These are phyloP conservation scores for Vulpes vulpes DNA, from an alignment of 2,113 vertebrate species.

Conservation along the genomic window DNA sequence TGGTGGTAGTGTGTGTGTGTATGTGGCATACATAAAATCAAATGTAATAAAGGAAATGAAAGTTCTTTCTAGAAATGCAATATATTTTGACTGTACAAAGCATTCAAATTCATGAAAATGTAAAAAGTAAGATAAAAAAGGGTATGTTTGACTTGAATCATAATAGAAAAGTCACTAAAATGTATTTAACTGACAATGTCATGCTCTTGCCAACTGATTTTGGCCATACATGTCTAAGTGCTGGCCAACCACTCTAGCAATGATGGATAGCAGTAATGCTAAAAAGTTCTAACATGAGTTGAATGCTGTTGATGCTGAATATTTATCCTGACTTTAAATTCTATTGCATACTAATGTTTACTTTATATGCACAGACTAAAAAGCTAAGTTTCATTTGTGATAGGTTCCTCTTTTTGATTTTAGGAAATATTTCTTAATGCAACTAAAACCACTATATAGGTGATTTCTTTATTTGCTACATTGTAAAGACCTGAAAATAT, in stretches of 20 bases:
- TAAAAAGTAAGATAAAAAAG: background rate
- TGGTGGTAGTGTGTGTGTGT: background rate
- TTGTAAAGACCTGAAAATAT: background rate
- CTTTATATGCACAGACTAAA: background rate
- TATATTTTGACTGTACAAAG: background rate
- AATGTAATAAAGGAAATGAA: background rate
- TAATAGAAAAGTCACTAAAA: constrained; percentile 35
- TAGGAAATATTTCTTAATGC: background rate
- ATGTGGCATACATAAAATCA: background rate
- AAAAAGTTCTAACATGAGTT: background rate
- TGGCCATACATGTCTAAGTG: background rate
- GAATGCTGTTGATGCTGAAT: background rate
- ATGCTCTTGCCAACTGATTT: constrained; percentile 75
- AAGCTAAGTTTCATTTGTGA: background rate
- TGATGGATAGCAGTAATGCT: constrained; percentile 67
- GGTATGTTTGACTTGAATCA: background rate
- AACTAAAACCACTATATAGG: background rate
- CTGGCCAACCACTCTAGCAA: background rate
- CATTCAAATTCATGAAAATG: background rate
- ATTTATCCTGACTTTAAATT: background rate
- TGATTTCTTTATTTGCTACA: background rate
- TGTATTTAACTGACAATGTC: constrained; percentile 79
- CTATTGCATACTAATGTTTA: background rate
- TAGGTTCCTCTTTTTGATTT: background rate
- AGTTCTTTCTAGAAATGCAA: background rate